Conservation (phyloP, 2,888 invertebrate genomes). For the Phrixothrix hirtus region DNA sequence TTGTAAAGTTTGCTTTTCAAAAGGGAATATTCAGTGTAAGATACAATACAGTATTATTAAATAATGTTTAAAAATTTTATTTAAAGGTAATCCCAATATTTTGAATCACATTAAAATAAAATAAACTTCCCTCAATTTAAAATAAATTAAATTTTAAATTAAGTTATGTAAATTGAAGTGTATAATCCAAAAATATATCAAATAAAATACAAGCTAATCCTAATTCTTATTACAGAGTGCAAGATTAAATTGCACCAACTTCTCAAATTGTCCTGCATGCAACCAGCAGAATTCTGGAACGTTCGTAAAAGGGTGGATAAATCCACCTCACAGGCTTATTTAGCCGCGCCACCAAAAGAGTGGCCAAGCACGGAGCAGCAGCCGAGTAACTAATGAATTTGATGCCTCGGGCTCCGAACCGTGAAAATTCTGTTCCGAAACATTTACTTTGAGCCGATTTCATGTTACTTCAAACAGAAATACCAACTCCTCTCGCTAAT, state of each 20-base stretch:
- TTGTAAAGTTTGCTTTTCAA: too few species aligned
- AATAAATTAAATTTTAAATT: slow-evolving; percentile 6
- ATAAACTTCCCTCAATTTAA: neutral
- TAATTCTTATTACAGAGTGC: slow-evolving; percentile 25
- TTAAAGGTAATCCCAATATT: too few species aligned
- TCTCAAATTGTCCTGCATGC: slow-evolving; percentile 35
- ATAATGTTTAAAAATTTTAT: too few species aligned
- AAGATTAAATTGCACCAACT: slow-evolving; percentile 38
- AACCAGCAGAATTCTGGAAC: slow-evolving; percentile 24
- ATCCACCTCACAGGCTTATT: slow-evolving; percentile 13
- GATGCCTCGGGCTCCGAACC: slow-evolving; percentile 39
- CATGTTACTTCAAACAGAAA: slow-evolving; percentile 39
- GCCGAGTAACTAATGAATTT: slow-evolving; percentile 39
- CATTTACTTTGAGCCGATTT: slow-evolving; percentile 45
- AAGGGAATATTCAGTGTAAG: too few species aligned
- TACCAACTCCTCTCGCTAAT: slow-evolving; percentile 36
- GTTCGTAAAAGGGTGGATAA: neutral
- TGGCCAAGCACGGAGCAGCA: slow-evolving; percentile 29
- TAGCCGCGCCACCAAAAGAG: slow-evolving; percentile 25
- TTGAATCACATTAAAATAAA: neutral
- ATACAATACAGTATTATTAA: too few species aligned
- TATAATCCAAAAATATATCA: slow-evolving; percentile 12
- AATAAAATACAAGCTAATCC: slow-evolving; percentile 21
- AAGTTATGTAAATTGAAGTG: slow-evolving; percentile 1
- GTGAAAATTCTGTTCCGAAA: slow-evolving; percentile 45